Conservation (phyloP, 1,140 invertebrate genomes). For the Drosophila murphyi region DNA sequence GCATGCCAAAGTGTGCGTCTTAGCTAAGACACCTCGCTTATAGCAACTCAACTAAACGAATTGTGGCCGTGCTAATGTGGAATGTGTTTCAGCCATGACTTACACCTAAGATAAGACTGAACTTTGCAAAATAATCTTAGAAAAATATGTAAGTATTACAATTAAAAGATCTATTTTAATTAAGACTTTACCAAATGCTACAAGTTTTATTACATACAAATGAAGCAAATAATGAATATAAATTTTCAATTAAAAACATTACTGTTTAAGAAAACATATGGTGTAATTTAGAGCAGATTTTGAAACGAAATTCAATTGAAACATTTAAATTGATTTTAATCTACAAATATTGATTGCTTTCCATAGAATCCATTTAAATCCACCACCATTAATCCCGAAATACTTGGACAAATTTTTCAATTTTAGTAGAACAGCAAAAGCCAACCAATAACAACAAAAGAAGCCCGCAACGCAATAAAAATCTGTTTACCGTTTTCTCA, state of each 20-base stretch:
- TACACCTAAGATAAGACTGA: neutral
- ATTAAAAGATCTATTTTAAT: neutral
- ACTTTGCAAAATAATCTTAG: neutral
- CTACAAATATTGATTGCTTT: neutral
- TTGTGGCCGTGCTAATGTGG: neutral
- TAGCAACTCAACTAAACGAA: neutral
- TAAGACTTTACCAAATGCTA: no score
- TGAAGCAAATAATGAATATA: no score
- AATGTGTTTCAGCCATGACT: neutral
- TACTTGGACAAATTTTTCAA: neutral
- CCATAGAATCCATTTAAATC: neutral
- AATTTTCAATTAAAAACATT: no score
- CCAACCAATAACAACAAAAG: neutral
- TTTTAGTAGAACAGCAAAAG: neutral
- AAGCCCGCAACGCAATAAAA: conserved; percentile 52
- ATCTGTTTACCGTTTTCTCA: conserved; percentile 43
- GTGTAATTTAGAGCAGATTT: no score
- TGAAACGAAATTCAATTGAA: no score
- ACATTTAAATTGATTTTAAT: neutral
- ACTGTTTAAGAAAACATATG: no score
- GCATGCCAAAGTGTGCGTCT: neutral
- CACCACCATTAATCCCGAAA: neutral
- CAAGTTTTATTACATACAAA: no score
- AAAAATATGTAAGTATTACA: neutral
- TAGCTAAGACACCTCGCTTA: neutral